These are phyloP conservation scores for Pelochelys cantorii DNA, from an alignment of 2,797 vertebrate genomes.

Conservation along the genomic window DNA sequence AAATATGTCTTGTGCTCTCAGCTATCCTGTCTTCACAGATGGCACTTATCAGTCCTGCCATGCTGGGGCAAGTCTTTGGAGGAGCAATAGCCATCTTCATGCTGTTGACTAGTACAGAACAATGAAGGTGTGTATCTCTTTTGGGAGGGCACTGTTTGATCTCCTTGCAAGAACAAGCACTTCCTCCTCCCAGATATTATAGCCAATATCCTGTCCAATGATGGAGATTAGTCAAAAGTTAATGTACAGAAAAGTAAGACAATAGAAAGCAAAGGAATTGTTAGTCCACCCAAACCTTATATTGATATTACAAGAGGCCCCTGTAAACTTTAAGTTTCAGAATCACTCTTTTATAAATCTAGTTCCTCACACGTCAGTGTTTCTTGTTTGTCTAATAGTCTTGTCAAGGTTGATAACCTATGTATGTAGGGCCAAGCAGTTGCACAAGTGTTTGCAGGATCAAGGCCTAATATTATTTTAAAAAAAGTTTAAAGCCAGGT, in stretches of 20 bases:
- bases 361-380: neutral
- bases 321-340: neutral
- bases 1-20: neutral
- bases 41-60: accelerated
- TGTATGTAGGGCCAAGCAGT: neutral
- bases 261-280: neutral
- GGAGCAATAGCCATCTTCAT: accelerated
- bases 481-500: neutral
- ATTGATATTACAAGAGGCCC: neutral
- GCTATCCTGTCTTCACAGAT: neutral
- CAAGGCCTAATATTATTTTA: neutral
- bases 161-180: neutral
- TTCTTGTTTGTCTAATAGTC: neutral
- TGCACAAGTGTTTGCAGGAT: neutral
- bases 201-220: neutral
- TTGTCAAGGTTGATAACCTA: neutral
- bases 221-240: neutral
- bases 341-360: neutral
- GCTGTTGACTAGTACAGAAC: accelerated
- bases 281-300: neutral
- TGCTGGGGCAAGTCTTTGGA: neutral
- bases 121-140: neutral
- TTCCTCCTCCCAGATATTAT: neutral
- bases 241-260: neutral
- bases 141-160: neutral